Evolutionary conservation across 2,888 invertebrate genomes (phyloP).

Genomic region (Zelleria hepariella): DNA sequence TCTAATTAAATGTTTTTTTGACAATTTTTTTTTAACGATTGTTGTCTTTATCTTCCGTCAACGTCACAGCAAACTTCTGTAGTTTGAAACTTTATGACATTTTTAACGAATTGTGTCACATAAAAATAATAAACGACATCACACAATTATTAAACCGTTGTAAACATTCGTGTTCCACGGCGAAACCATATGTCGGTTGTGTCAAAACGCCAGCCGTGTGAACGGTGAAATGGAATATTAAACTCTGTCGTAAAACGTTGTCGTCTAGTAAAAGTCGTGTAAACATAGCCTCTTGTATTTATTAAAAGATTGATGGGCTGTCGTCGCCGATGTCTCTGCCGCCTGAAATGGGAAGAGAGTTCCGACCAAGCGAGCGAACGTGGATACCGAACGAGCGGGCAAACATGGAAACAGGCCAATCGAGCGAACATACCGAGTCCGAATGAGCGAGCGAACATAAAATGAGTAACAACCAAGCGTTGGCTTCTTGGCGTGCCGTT

Average conservation of each 20-base stretch:
- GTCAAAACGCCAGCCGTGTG: slow-evolving; percentile 26
- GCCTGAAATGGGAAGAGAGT: slow-evolving; percentile 15
- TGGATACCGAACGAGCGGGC: too few species aligned
- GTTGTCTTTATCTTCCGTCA: neutral
- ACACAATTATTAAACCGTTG: slow-evolving; percentile 6
- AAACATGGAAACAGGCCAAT: too few species aligned
- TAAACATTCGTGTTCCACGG: slow-evolving; percentile 23
- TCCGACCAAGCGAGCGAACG: neutral
- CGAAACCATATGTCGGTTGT: slow-evolving; percentile 40
- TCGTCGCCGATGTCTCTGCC: slow-evolving; percentile 57
- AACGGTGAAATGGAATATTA: slow-evolving; percentile 56
- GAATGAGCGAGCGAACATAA: too few species aligned
- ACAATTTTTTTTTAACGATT: slow-evolving; percentile 31
- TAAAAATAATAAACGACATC: neutral
- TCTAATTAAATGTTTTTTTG: slow-evolving; percentile 56
- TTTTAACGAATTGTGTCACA: neutral
- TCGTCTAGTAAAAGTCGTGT: slow-evolving; percentile 49
- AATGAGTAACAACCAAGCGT: too few species aligned
- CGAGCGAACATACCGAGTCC: too few species aligned
- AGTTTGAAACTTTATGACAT: neutral
- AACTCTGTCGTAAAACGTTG: slow-evolving; percentile 48
- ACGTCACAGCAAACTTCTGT: slow-evolving; percentile 9
- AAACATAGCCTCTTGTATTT: slow-evolving; percentile 35
- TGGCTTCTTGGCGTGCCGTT: too few species aligned
- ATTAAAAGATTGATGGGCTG: slow-evolving; percentile 64